Evolutionary conservation across 2,888 invertebrate species (phyloP).

Genomic region (Chrysina gloriosa): DNA sequence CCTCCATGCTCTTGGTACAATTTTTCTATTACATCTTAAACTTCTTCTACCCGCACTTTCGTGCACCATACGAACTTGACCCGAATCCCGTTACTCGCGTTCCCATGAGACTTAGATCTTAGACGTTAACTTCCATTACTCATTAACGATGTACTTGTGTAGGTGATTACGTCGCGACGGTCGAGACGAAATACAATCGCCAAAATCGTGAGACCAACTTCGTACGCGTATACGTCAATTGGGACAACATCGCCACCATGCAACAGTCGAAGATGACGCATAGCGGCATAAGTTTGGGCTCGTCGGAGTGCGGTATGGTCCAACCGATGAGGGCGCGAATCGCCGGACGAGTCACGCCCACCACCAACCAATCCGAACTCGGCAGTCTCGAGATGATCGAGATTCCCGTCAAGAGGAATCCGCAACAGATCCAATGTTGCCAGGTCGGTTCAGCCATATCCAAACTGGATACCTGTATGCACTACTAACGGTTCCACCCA

Average conservation of each 20-base stretch:
- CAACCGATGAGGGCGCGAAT: slow-evolving; percentile 76
- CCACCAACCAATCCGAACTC: slow-evolving; percentile 72
- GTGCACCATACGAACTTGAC: too few relatives aligned
- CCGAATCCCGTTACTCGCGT: too few relatives aligned
- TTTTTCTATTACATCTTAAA: too few relatives aligned
- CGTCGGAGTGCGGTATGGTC: slow-evolving; percentile 64
- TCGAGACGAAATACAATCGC: slow-evolving; percentile 71
- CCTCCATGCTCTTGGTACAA: too few relatives aligned
- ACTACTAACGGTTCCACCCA: too few relatives aligned
- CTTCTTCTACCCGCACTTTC: too few relatives aligned
- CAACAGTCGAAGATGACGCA: slow-evolving; percentile 65
- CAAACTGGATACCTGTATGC: too few relatives aligned
- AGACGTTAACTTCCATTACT: background rate
- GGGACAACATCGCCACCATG: slow-evolving; percentile 70
- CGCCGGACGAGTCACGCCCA: slow-evolving; percentile 80
- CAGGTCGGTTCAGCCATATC: slow-evolving; percentile 65
- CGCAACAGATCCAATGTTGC: slow-evolving; percentile 73
- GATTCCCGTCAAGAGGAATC: slow-evolving; percentile 72
- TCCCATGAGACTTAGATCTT: too few relatives aligned
- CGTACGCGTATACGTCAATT: slow-evolving; percentile 80
- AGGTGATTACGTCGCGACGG: slow-evolving; percentile 75
- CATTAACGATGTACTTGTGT: too few relatives aligned
- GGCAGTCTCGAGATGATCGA: slow-evolving; percentile 79
- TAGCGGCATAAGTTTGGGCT: slow-evolving; percentile 61
- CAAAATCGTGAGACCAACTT: slow-evolving; percentile 67